phyloP scores from a whole-genome alignment of 2,797 vertebrate species.

The Halcyon smyrnensis region DNA sequence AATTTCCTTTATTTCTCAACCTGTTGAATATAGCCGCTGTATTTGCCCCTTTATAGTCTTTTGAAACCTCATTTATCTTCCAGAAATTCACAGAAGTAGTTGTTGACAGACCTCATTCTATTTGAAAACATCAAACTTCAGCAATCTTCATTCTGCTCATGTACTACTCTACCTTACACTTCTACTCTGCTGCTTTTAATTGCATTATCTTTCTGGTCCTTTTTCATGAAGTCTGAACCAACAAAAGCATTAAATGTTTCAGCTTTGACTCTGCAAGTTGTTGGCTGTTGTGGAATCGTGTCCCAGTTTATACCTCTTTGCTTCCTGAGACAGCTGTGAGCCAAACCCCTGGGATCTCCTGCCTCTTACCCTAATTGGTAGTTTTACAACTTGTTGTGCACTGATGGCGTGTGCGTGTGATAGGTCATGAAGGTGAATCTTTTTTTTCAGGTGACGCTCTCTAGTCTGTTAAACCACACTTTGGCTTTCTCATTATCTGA shows the following conservation, averaged over 20 bases:
- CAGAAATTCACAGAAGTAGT: background rate
- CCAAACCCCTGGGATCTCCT: slow-evolving; percentile 51
- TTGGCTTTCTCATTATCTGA: slow-evolving; percentile 65
- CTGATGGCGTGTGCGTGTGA: slow-evolving; percentile 32
- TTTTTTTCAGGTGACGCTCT: slow-evolving; percentile 69
- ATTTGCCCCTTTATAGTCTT: background rate
- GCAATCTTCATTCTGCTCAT: background rate
- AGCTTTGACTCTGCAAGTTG: background rate
- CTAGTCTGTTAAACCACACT: slow-evolving; percentile 27
- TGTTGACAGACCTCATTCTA: background rate
- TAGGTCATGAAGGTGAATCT: slow-evolving; percentile 69
- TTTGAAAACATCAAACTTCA: background rate
- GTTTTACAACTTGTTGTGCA: slow-evolving; percentile 54
- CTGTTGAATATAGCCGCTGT: background rate
- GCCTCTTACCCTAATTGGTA: slow-evolving; percentile 66
- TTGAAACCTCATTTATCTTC: slow-evolving; percentile 23
- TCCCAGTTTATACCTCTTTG: slow-evolving; percentile 45
- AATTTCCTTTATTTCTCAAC: slow-evolving; percentile 10
- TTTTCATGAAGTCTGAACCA: background rate
- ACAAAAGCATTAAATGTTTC: background rate
- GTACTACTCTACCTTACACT: background rate
- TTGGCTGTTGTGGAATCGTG: slow-evolving; percentile 25
- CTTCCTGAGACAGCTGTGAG: slow-evolving; percentile 66
- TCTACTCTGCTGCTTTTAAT: background rate
- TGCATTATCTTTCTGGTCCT: background rate